phyloP scores from a whole-genome alignment of 2,888 invertebrate species.

The Caenorhabditis sulstoni region DNA sequence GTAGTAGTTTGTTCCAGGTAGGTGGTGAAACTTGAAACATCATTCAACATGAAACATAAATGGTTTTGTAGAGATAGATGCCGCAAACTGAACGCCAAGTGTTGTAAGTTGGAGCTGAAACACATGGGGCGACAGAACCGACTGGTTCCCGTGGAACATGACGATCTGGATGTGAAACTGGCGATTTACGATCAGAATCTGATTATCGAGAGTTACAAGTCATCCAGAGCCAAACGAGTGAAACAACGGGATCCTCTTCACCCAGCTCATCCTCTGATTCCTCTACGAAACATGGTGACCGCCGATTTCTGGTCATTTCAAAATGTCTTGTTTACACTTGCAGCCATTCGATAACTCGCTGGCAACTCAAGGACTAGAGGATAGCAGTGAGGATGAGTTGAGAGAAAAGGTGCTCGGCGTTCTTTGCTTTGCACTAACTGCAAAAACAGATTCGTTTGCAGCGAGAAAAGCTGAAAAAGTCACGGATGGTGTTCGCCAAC shows the following conservation, averaged over 20 bases:
- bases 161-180: conserved; percentile 46
- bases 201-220: conserved; percentile 59
- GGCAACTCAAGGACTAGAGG: conserved; percentile 28
- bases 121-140: conserved; percentile 43
- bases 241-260: conserved; percentile 59
- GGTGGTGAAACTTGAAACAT: too few relatives aligned
- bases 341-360: conserved; percentile 24
- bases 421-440: background rate
- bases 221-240: conserved; percentile 50
- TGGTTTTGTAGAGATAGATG: conserved; percentile 59
- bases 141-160: background rate
- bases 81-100: conserved; percentile 39
- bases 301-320: too few relatives aligned
- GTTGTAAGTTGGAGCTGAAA: conserved; percentile 56
- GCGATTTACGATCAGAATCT: conserved; percentile 43
- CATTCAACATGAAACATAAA: background rate
- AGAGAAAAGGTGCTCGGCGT: conserved; percentile 32
- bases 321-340: background rate
- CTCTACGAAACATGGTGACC: conserved; percentile 50
- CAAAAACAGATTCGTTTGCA: conserved; percentile 2
- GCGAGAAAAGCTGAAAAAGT: conserved; percentile 52
- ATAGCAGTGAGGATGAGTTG: conserved; percentile 64
- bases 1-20: conserved; percentile 66
- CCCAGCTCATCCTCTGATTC: conserved; percentile 63
- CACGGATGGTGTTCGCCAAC: conserved; percentile 63